Base-by-base conservation (phyloP, 2,113 vertebrate genomes). In the Rhinopomastus cyanomelas region DNA sequence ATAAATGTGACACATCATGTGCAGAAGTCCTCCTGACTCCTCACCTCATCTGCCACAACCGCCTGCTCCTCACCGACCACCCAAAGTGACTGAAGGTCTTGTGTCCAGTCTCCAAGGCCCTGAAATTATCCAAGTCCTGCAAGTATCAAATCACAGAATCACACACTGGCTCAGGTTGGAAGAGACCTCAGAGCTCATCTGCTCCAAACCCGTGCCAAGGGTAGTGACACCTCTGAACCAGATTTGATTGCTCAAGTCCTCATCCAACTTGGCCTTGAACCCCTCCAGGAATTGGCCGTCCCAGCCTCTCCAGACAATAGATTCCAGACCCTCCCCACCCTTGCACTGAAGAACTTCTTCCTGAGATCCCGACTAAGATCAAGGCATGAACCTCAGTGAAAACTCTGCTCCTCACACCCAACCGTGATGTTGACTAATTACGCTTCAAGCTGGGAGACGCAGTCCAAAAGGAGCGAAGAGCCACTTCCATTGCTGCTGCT, bases 1-100 rank as follows among this genome's bases (percentile, higher is more conserved):
- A 27, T 21, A 18, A 53, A 48, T 1, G 4, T 21, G 42, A 37
- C 34, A 13, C 8, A 8, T 6, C 20, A 22, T 1, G 0, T 1
- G 9, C 2, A 2, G 3, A 42, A 36, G 0, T 3, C 12, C 49
- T 3, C 10, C 53, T 27, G 29, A 21, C 8, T 60, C 46, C 10
- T 12, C 19, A 81, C 48, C 6, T 44, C 30, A 16, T 6, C 22
- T n/a, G 66, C 73, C 44, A n/a, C 59, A 8, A 21, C 37, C 39
- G 44, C 20, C 65, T 3, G 5, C 61, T 68, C 34, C 27, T 73
- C 22, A 3, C 25, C 1, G 16, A 37, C 20, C 37, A 18, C 0
- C 17, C 34, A 16, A 1, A 57, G 26, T 0, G 10, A 55, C 18
- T 48, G 0, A 29, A 22, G 55, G 6, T 18, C 61, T 10, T 4